Evolutionary conservation across 2,797 vertebrate genomes (phyloP).

Genomic region (Mormyrops boulengeri): DNA sequence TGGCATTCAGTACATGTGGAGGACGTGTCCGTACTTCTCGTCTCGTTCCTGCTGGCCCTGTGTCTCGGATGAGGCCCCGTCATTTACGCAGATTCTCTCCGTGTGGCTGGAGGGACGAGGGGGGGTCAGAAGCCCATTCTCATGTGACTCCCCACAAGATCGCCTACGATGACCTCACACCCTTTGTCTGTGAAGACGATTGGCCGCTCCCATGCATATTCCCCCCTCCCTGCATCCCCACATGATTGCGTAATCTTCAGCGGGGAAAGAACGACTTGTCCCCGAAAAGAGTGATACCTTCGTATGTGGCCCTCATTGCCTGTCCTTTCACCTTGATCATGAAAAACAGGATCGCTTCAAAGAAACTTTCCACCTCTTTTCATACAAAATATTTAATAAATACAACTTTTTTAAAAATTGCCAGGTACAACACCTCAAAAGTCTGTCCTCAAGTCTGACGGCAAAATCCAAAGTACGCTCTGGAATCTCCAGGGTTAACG

Average conservation of each 20-base stretch:
- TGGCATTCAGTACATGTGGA: not conserved
- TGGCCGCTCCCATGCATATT: slow-evolving; percentile 39
- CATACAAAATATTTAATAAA: slow-evolving; percentile 99
- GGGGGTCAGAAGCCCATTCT: not conserved
- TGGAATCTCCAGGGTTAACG: slow-evolving; percentile 76
- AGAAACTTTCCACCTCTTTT: slow-evolving; percentile 74
- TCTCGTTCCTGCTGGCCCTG: not conserved
- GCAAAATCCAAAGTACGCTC: slow-evolving; percentile 77
- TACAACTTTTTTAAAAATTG: slow-evolving; percentile 96
- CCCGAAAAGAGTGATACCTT: not conserved
- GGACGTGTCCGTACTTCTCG: not conserved
- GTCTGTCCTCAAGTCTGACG: slow-evolving; percentile 86
- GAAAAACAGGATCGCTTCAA: slow-evolving; percentile 50
- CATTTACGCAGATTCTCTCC: not conserved
- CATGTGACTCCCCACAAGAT: slow-evolving; percentile 45
- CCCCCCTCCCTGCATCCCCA: slow-evolving; percentile 28
- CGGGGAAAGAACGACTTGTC: slow-evolving; percentile 38
- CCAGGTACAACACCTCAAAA: slow-evolving; percentile 88
- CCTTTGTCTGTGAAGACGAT: slow-evolving; percentile 17
- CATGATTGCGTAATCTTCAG: slow-evolving; percentile 41
- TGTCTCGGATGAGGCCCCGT: not conserved
- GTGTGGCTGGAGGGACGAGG: not conserved
- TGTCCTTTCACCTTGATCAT: slow-evolving; percentile 23
- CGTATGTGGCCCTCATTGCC: not conserved
- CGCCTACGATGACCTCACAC: slow-evolving; percentile 38